Conservation (phyloP, 2,888 invertebrate genomes). For the Ormyrus nitidulus region DNA sequence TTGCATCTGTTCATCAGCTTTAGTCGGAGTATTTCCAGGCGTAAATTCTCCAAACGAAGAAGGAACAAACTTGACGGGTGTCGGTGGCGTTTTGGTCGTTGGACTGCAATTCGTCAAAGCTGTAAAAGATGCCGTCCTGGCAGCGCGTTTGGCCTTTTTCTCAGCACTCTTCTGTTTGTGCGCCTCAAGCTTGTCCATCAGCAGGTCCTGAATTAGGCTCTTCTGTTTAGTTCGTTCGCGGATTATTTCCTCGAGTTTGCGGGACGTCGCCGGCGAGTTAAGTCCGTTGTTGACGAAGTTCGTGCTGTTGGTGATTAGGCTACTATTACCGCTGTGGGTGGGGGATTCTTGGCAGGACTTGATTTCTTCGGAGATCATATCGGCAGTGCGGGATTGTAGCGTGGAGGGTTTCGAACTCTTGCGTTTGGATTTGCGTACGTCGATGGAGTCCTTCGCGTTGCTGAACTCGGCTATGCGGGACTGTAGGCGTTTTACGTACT, state of each 20-base stretch:
- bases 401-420: conserved; percentile 69
- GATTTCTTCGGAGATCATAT: conserved; percentile 76
- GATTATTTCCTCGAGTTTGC: conserved; percentile 86
- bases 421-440: conserved; percentile 79
- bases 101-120: conserved; percentile 59
- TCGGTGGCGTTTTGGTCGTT: conserved; percentile 42
- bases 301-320: conserved; percentile 56
- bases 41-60: neutral
- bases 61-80: conserved; percentile 27
- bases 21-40: conserved; percentile 6
- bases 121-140: conserved; percentile 77
- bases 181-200: conserved; percentile 86
- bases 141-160: conserved; percentile 79
- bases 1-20: neutral
- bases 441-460: conserved; percentile 83
- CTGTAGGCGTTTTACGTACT: conserved; percentile 82
- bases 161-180: conserved; percentile 82
- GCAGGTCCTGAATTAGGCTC: conserved; percentile 88
- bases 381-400: conserved; percentile 71
- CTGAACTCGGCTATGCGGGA: conserved; percentile 84
- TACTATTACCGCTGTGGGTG: conserved; percentile 56
- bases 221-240: conserved; percentile 90
- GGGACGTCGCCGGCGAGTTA: conserved; percentile 78
- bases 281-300: conserved; percentile 52
- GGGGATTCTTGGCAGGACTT: neutral